Base-by-base conservation (phyloP, 2,797 vertebrate genomes). In the Sorex maritimensis region DNA sequence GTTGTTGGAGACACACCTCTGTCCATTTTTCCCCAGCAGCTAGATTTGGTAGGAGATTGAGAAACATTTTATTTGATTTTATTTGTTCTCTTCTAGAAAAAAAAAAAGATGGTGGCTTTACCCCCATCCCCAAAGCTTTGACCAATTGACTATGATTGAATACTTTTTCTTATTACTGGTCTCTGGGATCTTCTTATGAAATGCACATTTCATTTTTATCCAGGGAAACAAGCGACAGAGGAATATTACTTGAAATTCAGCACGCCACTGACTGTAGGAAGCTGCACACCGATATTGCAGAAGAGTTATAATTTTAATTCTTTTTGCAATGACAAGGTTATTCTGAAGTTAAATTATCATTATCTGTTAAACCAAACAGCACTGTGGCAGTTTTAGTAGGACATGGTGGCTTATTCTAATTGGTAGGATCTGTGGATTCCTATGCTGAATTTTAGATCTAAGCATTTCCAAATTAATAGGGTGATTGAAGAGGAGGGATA, bases 251-350 rank as follows among this genome's bases (percentile, higher is more conserved):
- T 93, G 93, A 96, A 90, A 93, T 85, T 94, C 28, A 2, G 81
- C 61, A 88, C 49, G 67, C 44, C 52, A 58, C 30, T 7, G 49
- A 75, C 92, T 86, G 24, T 8, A 82, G 94, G 91, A 96, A 88
- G 52, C 61, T 11, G 44, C 52, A 46, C 83, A 75, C 91, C 72
- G 79, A 38, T 65, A 84, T 5, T 30, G 67, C 52, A 61, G 71
- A 94, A 97, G 95, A 97, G 94, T 96, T 97, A 96, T 96, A 92
- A 96, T 97, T 97, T 96, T 97, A 95, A 97, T 97, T 95, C 94
- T 92, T 96, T 93, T 92, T 90, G 74, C 95, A 94, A 88, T 71
- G 82, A 96, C 96, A 96, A 94, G 90, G 92, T 87, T 86, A 95
- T 94, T 95, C 86, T 5, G 6, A 86, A 94, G 85, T 95, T 94